These are phyloP conservation scores for Orthosia cruda DNA, from an alignment of 2,888 invertebrate species.

Conservation along the genomic window DNA sequence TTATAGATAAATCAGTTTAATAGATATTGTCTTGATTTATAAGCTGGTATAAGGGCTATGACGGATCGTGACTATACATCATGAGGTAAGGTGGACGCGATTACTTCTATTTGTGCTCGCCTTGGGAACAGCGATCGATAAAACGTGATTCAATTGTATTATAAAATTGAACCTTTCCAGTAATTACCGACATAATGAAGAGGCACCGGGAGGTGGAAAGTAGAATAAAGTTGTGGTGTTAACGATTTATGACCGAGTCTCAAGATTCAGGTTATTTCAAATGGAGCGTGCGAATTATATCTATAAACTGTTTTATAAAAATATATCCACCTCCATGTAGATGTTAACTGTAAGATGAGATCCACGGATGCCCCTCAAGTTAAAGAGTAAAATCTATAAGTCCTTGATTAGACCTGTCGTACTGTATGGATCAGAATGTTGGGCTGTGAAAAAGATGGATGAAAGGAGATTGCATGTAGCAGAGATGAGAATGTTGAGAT, in stretches of 20 bases:
- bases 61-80: constrained; percentile 75
- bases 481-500: too few species aligned
- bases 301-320: constrained; percentile 1
- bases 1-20: constrained; percentile 72
- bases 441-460: too few species aligned
- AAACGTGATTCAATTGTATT: constrained; percentile 42
- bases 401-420: too few species aligned
- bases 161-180: constrained; percentile 43
- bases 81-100: constrained; percentile 51
- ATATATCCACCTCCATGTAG: constrained; percentile 11
- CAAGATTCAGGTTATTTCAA: constrained; percentile 8
- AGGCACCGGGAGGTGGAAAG: constrained; percentile 8
- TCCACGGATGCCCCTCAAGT: too few species aligned
- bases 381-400: too few species aligned
- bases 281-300: constrained; percentile 11
- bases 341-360: constrained; percentile 25
- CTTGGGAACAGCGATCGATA: constrained; percentile 37
- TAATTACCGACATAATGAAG: constrained; percentile 29
- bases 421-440: too few species aligned
- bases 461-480: too few species aligned
- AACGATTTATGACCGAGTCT: constrained; percentile 23
- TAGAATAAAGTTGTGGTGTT: constrained; percentile 24
- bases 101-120: constrained; percentile 43
- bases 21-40: constrained; percentile 69
- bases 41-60: constrained; percentile 66